Evolutionary conservation across 1,140 invertebrate genomes (phyloP), one percentile per base, ranked within the genome.

Genomic region (Heterodera carotae): DNA sequence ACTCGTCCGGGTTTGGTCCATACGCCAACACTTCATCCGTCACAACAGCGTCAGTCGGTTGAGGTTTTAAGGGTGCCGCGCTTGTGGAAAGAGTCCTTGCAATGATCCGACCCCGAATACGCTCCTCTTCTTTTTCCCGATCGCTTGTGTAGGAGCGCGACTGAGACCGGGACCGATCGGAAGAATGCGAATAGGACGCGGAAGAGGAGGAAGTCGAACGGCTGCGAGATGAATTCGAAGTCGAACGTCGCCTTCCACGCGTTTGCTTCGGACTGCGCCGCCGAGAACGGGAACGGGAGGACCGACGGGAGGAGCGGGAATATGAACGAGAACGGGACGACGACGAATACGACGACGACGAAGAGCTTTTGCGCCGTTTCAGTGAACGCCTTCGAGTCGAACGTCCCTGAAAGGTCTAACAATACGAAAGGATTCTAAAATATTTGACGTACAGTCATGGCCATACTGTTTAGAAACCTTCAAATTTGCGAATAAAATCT

Each of bases 101-200:
- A 34, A 74, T 59, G 10, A 74, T 27, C 36, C 72, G 43, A 18
- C 64, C 64, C 36, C 72, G 33, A 36, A 74, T 59, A 31, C 72
- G 34, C 64, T 74, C 56, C 8, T 64, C 56, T 56, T 74, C 56
- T 25, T 74, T 27, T 31, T 74, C 36, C 18, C 36, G 43, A 25
- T 73, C 69, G 29, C 27, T 62, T 18, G 10, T 15, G 64, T 66
- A 64, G 27, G 56, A 31, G 10, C 39, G 64, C 12, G 27, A 31
- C 59, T 71, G 22, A 18, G 72, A 74, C 12, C 33, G 72, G 12
- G 72, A 74, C 31, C 29, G 22, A 12, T 18, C 31, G 27, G 72
- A 29, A 25, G 72, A 59, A 25, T 34, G 33, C 2, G 72, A 74
- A 34, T 22, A 29, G 25, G 72, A 74, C 72, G 59, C 34, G 36